Evolutionary conservation across 37 sponge, comb jelly and placozoan species (phyloP).

Genomic region (Oscarella lobularis): DNA sequence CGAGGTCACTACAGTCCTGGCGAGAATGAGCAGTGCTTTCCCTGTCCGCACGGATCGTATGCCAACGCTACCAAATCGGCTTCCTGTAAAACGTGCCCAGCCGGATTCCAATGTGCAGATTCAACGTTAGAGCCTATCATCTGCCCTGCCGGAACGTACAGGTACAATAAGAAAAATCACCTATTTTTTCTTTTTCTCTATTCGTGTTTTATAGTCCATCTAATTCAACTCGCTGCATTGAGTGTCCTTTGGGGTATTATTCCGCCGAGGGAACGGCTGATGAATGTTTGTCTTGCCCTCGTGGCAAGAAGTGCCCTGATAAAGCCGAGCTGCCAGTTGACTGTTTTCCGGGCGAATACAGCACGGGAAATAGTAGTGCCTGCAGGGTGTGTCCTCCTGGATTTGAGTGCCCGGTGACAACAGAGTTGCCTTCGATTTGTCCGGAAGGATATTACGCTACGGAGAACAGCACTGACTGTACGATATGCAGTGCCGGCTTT

Average conservation of each 20-base stretch:
- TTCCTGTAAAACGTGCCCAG: conserved; percentile 1
- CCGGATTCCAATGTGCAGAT: conserved; percentile 2
- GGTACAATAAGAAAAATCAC: not conserved
- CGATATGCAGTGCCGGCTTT: not conserved
- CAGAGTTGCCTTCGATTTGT: not conserved
- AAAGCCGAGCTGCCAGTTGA: not conserved
- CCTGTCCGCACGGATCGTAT: not conserved
- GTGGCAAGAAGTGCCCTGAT: not conserved
- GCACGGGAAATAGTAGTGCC: not conserved
- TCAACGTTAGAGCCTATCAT: not conserved
- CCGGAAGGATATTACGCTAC: not conserved
- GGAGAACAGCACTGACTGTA: not conserved
- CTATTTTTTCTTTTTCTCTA: no score
- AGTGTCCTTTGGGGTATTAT: conserved; percentile 18
- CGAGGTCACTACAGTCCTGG: not conserved
- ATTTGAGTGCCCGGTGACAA: not conserved
- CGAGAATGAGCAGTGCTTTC: not conserved
- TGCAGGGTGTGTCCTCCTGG: not conserved
- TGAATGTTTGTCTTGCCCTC: conserved; percentile 18
- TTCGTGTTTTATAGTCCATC: not conserved
- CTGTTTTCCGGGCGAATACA: conserved; percentile 1
- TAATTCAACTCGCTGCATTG: not conserved
- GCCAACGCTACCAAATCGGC: not conserved
- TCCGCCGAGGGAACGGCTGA: not conserved
- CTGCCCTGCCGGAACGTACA: conserved; percentile 1